Base-by-base conservation (phyloP, 2,888 invertebrate genomes). In the Shargacucullia verbasci region DNA sequence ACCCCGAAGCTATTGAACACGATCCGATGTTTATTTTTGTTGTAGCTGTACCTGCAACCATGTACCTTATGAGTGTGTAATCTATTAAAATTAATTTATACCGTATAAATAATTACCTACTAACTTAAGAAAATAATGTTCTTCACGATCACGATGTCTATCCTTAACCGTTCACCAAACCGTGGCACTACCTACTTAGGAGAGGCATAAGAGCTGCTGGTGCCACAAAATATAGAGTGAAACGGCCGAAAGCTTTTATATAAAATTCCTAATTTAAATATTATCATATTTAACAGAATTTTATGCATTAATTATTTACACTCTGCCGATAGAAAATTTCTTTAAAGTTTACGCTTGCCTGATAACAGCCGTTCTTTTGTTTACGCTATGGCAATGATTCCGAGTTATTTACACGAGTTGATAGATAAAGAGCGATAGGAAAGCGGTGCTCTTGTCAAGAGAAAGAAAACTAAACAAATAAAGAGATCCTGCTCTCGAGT, bases 351-450 rank as follows among this genome's bases (percentile, higher is more conserved):
- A 91, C 85, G 81, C 81, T 80, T 61, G 66, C 65, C 84, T 84
- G 88, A 29, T 29, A 29, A 29, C 7, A 9, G 7, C 29, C 90
- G 84, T 89, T 85, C 79, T 80, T 87, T 81, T 90, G 88, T 91
- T 90, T 91, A 91, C 84, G 80, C 78, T 86, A 83, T 64, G 76
- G 84, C 86, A 86, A 89, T 89, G 88, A 86, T 86, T 88, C 83
- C 76, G 65, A 80, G 82, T 83, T 89, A 86, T 89, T 87, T 89
- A 91, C 82, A 86, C 86, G 84, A 84, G 86, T 87, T 90, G 87
- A 89, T 88, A 90, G 89, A 90, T 89, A 90, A 89, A 90, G 84
- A 77, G 85, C 86, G 90, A 89, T 88, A 89, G 83, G 79, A 79
- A 73, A 81, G 88, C 88, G 89, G 89, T 83, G 79, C 83, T 89